These are phyloP conservation scores for Pristionchus maxplancki DNA, from an alignment of 2,888 invertebrate species.

Conservation along the genomic window DNA sequence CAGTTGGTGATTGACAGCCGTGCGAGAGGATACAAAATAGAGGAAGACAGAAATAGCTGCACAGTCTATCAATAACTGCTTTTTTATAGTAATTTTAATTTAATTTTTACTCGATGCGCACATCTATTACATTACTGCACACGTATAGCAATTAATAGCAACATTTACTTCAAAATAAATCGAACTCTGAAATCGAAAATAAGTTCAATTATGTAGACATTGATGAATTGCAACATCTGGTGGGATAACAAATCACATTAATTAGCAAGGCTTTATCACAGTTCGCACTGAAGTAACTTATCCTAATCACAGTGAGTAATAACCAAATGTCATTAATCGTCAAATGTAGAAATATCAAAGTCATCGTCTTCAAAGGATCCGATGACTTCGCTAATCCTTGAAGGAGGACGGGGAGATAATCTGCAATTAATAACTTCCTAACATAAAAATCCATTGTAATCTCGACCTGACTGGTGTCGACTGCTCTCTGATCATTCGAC, in stretches of 20 bases:
- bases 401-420: constrained; percentile 36
- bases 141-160: no score
- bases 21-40: not conserved
- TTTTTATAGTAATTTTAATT: not conserved
- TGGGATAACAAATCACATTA: not conserved
- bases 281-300: not conserved
- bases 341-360: constrained; percentile 42
- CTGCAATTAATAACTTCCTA: not conserved
- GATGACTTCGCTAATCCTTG: constrained; percentile 23
- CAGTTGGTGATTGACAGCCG: not conserved
- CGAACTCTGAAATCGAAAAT: no score
- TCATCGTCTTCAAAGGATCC: constrained; percentile 45
- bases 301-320: not conserved
- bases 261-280: not conserved
- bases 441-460: no score
- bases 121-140: no score
- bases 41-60: not conserved
- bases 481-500: constrained; percentile 27
- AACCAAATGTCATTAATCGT: not conserved
- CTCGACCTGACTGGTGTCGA: not conserved
- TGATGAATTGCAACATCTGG: not conserved
- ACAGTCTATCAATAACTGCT: not conserved
- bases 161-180: no score
- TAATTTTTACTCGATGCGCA: no score
- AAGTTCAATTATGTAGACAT: not conserved